These are phyloP conservation scores for Andrena haemorrhoa DNA, from an alignment of 2,888 invertebrate genomes.

Conservation along the genomic window DNA sequence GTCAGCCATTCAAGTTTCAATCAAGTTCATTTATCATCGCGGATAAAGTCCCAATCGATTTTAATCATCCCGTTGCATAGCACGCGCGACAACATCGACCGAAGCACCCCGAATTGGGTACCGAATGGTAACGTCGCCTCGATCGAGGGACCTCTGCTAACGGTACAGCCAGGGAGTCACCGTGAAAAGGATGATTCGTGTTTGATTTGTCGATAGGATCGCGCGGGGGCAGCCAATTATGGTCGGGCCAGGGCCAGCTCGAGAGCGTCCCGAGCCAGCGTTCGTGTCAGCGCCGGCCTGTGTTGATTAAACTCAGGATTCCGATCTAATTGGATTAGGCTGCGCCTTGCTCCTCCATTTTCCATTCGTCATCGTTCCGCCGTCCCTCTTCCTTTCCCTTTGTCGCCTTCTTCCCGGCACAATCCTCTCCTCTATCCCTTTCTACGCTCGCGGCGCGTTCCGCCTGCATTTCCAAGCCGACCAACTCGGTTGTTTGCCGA, in stretches of 20 bases:
- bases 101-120: background rate
- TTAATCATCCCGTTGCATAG: constrained; percentile 8
- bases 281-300: constrained; percentile 62
- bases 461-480: constrained; percentile 1
- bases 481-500: constrained; percentile 32
- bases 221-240: constrained; percentile 70
- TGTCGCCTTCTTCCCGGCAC: background rate
- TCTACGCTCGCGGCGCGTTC: background rate
- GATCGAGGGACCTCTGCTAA: constrained; percentile 42
- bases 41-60: background rate
- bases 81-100: background rate
- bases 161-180: constrained; percentile 49
- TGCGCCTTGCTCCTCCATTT: constrained; percentile 61
- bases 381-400: constrained; percentile 13
- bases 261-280: constrained; percentile 24
- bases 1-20: too few relatives aligned
- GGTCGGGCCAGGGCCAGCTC: constrained; percentile 43
- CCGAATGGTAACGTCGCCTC: constrained; percentile 1
- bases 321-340: constrained; percentile 81
- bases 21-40: background rate
- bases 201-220: constrained; percentile 75
- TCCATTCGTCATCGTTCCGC: constrained; percentile 72
- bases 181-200: constrained; percentile 68
- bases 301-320: constrained; percentile 78
- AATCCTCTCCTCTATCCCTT: background rate